Percentiles rank a stretch among this genome's conserved stretches.
These are phyloP conservation scores for Sinosuthora webbiana DNA, from an alignment of 2,113 vertebrate species.

Conservation along the genomic window DNA sequence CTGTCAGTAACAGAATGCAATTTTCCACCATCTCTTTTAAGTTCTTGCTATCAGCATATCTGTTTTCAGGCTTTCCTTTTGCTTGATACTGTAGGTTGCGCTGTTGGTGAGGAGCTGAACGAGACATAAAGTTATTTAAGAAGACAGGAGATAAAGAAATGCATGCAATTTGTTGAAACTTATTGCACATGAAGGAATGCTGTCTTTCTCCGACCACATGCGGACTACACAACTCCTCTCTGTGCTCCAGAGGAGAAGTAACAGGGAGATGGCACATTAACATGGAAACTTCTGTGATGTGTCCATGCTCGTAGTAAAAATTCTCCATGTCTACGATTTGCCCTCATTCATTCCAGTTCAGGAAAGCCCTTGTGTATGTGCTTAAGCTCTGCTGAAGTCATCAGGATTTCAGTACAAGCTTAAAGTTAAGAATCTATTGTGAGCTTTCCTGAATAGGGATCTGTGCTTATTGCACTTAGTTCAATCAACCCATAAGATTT, in stretches of 20 bases:
- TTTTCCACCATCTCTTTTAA: neutral
- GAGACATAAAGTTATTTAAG: neutral
- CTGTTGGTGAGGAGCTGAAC: neutral
- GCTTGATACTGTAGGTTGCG: neutral
- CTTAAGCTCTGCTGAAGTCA: conserved; percentile 49
- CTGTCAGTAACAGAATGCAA: neutral
- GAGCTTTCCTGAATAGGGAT: conserved; percentile 29
- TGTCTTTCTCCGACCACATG: neutral
- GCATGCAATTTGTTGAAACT: conserved; percentile 55
- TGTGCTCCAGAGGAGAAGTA: conserved; percentile 24
- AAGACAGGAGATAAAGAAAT: conserved; percentile 31
- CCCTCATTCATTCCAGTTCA: neutral
- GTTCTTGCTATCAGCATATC: neutral
- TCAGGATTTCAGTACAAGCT: conserved; percentile 2
- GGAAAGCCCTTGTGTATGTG: conserved; percentile 13
- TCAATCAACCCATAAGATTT: conserved; percentile 63
- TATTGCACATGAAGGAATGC: conserved; percentile 58
- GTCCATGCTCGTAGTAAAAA: neutral
- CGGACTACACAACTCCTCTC: neutral
- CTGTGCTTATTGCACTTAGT: conserved; percentile 64
- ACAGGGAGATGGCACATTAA: conserved; percentile 19
- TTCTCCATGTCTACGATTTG: neutral
- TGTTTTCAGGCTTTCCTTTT: conserved; percentile 14
- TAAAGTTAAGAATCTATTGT: conserved; percentile 4
- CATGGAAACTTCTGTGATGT: conserved; percentile 39